Evolutionary conservation across 2,113 vertebrate genomes (phyloP), one percentile per base, ranked within the genome.

Genomic region (Gymnogyps californianus): DNA sequence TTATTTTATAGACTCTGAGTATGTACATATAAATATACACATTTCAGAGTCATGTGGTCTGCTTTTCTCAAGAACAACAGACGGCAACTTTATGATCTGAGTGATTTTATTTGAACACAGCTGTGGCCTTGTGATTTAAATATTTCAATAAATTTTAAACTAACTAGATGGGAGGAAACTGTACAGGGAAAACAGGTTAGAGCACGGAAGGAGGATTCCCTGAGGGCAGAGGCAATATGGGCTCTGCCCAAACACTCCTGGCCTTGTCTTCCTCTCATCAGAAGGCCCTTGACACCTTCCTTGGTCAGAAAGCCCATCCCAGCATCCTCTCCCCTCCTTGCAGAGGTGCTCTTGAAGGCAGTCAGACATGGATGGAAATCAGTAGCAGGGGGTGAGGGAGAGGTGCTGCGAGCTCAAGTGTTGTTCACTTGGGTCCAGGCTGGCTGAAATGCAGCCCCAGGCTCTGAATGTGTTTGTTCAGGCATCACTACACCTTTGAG

Each of bases 21-120:
- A 29, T 29, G 78, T 80, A 11, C n/a, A 4, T 91, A 54, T 51
- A 89, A 89, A 89, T 52, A 28, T 4, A 28, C 92, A 47, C 92
- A 64, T 90, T 58, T 55, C 54, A 8, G 52, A 89, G 91, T 93
- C 91, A 90, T 12, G 34, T 95, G 91, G 54, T 58, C 89, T 57
- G 2, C 94, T 86, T 70, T 87, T 9, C 94, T 94, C 89, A 10
- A 94, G 95, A 86, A 95, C 57, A 97, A 93, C 97, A 97, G 96
- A 97, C 66, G 96, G 96, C 81, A 91, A 19, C 94, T 97, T 97
- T 97, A 97, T 97, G 97, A 96, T 97, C 95, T 96, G 97, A 93
- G 85, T 90, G 95, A 83, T 97, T 97, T 97, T 96, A 96, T 96
- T 93, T 90, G 97, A 97, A 96, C 93, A 82, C 96, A 97, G 96